A percentile compares a stretch with the other conserved stretches of the same genome.
Evolutionary conservation across 2,888 invertebrate species (phyloP).

Genomic region (Cerceris ruficornis): DNA sequence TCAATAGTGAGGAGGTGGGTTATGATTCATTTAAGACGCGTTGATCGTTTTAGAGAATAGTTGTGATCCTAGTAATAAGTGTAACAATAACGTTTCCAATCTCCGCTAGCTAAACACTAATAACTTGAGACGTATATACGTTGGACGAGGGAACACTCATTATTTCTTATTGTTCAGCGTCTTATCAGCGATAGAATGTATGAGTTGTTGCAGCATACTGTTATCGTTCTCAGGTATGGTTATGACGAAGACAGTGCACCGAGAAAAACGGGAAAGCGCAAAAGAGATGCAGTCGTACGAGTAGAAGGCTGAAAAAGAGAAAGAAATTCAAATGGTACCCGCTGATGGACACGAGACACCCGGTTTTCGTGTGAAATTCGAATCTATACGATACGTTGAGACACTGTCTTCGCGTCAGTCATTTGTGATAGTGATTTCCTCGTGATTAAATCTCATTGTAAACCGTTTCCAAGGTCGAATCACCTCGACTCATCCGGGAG

Average conservation of each 20-base stretch:
- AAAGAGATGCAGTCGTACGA: conserved; percentile 6
- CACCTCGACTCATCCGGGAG: conserved; percentile 18
- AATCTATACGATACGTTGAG: conserved; percentile 25
- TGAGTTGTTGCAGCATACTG: background rate
- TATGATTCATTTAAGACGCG: background rate
- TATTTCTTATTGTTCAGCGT: too few species aligned
- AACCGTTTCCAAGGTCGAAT: conserved; percentile 13
- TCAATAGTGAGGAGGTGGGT: conserved; percentile 76
- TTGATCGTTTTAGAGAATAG: background rate
- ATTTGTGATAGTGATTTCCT: conserved; percentile 43
- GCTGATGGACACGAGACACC: conserved; percentile 49
- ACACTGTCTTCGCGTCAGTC: conserved; percentile 43
- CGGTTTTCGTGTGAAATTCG: conserved; percentile 58
- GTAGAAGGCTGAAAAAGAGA: conserved; percentile 22
- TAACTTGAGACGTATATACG: too few species aligned
- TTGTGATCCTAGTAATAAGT: too few species aligned
- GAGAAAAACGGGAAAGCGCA: conserved; percentile 14
- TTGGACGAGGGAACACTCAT: too few species aligned
- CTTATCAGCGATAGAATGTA: background rate
- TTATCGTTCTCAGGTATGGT: conserved; percentile 61
- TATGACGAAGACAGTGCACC: conserved; percentile 63
- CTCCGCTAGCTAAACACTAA: too few species aligned
- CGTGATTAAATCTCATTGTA: conserved; percentile 37
- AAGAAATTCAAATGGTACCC: conserved; percentile 45
- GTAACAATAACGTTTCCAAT: too few species aligned